Percentiles rank a stretch among this genome's conserved stretches.
Conservation (phyloP, 1,140 invertebrate genomes). For the Matsumurasca onukii region DNA sequence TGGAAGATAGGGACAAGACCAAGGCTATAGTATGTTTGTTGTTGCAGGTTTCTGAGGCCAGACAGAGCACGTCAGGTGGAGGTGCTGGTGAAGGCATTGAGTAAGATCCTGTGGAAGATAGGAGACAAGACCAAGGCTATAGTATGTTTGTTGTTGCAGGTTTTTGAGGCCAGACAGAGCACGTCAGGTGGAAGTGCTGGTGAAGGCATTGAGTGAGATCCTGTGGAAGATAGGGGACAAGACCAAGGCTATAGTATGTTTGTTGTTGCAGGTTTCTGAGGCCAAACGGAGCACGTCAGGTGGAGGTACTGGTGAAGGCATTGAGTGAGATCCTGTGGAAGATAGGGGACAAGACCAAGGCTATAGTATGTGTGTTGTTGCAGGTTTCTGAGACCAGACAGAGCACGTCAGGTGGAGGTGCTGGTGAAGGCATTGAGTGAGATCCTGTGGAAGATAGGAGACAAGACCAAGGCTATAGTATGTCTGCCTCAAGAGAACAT, state of each 20-base stretch:
- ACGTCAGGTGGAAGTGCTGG: slow-evolving; percentile 68
- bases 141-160: slow-evolving; percentile 62
- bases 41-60: slow-evolving; percentile 65
- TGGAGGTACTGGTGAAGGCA: slow-evolving; percentile 65
- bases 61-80: slow-evolving; percentile 68
- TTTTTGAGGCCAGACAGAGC: slow-evolving; percentile 64
- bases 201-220: slow-evolving; percentile 67
- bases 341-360: slow-evolving; percentile 59
- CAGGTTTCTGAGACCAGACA: slow-evolving; percentile 67
- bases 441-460: slow-evolving; percentile 68
- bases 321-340: slow-evolving; percentile 74
- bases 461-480: slow-evolving; percentile 61
- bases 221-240: slow-evolving; percentile 66
- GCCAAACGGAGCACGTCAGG: slow-evolving; percentile 66
- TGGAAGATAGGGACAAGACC: slow-evolving; percentile 64
- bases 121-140: slow-evolving; percentile 60
- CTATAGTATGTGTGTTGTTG: slow-evolving; percentile 17
- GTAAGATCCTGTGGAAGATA: slow-evolving; percentile 72
- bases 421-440: slow-evolving; percentile 66
- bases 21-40: slow-evolving; percentile 63
- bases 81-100: slow-evolving; percentile 63
- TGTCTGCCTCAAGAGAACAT: slow-evolving; percentile 63
- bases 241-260: slow-evolving; percentile 60
- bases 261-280: slow-evolving; percentile 65
- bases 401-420: slow-evolving; percentile 68